Conservation (phyloP, 2,797 vertebrate species). For the Chiloscyllium punctatum region DNA sequence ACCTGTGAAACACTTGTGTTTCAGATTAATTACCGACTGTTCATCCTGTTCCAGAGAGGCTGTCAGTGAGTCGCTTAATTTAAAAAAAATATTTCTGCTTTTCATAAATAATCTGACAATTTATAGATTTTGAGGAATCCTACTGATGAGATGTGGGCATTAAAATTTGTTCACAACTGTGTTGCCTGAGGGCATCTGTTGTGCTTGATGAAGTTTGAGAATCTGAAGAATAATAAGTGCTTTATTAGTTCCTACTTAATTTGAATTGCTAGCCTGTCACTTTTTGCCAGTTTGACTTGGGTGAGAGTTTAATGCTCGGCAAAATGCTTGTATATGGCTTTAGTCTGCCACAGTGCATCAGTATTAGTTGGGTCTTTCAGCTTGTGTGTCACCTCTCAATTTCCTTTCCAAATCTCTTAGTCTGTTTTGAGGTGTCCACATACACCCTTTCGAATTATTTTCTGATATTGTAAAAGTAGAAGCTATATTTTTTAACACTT, state of each 20-base stretch:
- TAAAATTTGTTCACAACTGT: background rate
- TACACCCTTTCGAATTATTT: no score
- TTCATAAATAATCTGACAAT: background rate
- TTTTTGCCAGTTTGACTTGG: no score
- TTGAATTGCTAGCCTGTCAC: background rate
- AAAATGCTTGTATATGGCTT: background rate
- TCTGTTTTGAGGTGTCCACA: no score
- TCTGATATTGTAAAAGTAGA: no score
- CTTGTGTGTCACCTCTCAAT: background rate
- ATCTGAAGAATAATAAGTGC: background rate
- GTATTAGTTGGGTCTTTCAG: background rate
- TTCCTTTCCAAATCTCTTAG: no score
- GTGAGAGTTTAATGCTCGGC: background rate
- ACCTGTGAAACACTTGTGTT: background rate
- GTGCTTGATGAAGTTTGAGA: background rate
- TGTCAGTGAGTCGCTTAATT: background rate
- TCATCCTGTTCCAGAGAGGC: background rate
- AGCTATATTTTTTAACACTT: no score
- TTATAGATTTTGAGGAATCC: background rate
- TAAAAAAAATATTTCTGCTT: background rate
- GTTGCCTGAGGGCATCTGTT: background rate
- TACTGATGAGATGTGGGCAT: background rate
- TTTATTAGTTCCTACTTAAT: constrained; percentile 15
- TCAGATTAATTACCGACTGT: background rate
- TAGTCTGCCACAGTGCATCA: background rate